phyloP scores from a whole-genome alignment of 2,113 vertebrate species.

The Platycercus adscitus region DNA sequence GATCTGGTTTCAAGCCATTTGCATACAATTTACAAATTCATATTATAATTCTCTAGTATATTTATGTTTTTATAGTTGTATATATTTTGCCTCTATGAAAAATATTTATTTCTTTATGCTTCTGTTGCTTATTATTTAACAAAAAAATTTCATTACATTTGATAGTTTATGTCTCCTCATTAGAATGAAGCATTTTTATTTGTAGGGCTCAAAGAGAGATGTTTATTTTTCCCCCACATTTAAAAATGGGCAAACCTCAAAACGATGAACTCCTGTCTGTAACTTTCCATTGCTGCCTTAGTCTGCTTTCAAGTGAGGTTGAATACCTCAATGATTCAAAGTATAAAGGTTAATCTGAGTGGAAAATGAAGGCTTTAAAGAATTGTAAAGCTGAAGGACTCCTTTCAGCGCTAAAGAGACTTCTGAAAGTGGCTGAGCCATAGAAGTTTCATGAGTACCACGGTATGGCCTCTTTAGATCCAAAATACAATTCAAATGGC shows the following conservation, averaged over 20 bases:
- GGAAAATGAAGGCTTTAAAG: constrained; percentile 67
- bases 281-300: constrained; percentile 33
- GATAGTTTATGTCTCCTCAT: constrained; percentile 81
- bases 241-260: neutral
- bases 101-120: constrained; percentile 82
- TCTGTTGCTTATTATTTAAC: constrained; percentile 83
- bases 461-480: constrained; percentile 1
- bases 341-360: constrained; percentile 69
- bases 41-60: constrained; percentile 82
- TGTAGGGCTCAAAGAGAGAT: constrained; percentile 25
- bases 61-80: constrained; percentile 84
- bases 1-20: constrained; percentile 85
- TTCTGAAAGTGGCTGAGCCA: constrained; percentile 39
- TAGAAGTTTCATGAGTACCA: constrained; percentile 35
- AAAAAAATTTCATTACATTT: constrained; percentile 81
- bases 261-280: neutral
- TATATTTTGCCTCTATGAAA: constrained; percentile 83
- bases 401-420: constrained; percentile 48
- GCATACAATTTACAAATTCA: constrained; percentile 87
- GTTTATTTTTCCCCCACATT: constrained; percentile 23
- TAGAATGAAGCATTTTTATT: constrained; percentile 73
- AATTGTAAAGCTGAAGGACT: constrained; percentile 64
- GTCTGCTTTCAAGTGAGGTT: constrained; percentile 48
- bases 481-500: constrained; percentile 29
- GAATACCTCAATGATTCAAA: constrained; percentile 53